Percentiles rank a stretch among this genome's conserved stretches.
phyloP scores from a whole-genome alignment of 2,113 vertebrate genomes.

The Garra rufa region DNA sequence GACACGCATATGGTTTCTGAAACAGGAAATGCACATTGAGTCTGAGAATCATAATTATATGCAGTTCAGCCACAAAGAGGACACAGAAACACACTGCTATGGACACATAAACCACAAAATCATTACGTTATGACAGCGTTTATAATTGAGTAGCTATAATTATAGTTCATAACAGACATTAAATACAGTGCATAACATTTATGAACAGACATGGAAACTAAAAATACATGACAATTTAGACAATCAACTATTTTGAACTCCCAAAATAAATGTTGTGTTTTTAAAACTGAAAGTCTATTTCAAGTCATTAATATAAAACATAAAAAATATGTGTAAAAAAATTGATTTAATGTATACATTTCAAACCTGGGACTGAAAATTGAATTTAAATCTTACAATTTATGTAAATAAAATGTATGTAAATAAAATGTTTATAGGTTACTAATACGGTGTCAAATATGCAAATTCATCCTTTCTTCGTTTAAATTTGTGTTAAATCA shows the following conservation, averaged over 20 bases:
- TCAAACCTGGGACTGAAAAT: not conserved
- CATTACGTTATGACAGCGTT: conserved; percentile 10
- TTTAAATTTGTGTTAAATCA: not conserved
- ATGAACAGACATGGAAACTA: not conserved
- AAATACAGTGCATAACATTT: not conserved
- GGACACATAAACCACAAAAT: conserved; percentile 1
- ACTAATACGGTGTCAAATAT: not conserved
- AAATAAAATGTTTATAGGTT: too few relatives aligned
- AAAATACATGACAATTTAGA: not conserved
- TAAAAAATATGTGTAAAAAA: not conserved
- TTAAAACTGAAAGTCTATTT: not conserved
- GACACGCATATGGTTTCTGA: conserved; percentile 97
- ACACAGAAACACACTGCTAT: conserved; percentile 6
- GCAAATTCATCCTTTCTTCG: too few relatives aligned
- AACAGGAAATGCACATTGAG: conserved; percentile 37
- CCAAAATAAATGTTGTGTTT: not conserved
- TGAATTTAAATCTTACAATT: not conserved
- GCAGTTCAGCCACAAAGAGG: conserved; percentile 6
- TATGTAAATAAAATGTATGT: too few relatives aligned
- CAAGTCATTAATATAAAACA: not conserved
- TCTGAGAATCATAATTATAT: conserved; percentile 13
- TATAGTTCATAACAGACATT: not conserved
- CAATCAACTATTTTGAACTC: not conserved
- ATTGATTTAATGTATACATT: too few relatives aligned
- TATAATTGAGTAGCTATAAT: not conserved